These are phyloP conservation scores for Drosophila hydei DNA, from an alignment of 1,140 invertebrate genomes.

Conservation along the genomic window DNA sequence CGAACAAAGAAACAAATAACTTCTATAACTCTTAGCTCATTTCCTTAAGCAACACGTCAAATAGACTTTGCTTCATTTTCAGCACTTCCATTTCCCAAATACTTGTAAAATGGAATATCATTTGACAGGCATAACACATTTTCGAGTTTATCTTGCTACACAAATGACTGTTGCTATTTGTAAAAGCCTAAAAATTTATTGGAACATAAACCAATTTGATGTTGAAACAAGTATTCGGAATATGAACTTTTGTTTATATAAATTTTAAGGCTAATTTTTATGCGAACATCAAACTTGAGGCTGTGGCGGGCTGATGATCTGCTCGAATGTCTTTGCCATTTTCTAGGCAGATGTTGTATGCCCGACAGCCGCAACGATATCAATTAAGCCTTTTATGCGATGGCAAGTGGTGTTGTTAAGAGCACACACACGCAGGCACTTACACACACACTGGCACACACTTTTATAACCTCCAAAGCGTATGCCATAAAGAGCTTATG, in stretches of 20 bases:
- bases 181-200: constrained; percentile 10
- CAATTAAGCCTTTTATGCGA: constrained; percentile 69
- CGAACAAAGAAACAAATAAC: no score
- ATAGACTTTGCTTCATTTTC: no score
- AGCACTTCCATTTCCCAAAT: not conserved
- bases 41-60: no score
- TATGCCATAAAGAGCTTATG: constrained; percentile 71
- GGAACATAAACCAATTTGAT: constrained; percentile 29
- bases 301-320: constrained; percentile 12
- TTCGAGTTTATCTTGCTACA: not conserved
- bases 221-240: constrained; percentile 6
- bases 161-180: no score
- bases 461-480: constrained; percentile 61
- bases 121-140: not conserved
- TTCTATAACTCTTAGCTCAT: no score
- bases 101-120: not conserved
- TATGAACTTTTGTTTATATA: not conserved
- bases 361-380: constrained; percentile 39
- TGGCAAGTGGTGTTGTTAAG: constrained; percentile 42
- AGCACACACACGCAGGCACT: not conserved
- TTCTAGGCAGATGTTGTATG: constrained; percentile 14
- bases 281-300: constrained; percentile 25
- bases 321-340: not conserved
- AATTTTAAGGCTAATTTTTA: constrained; percentile 30
- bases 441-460: constrained; percentile 4